Conservation (phyloP, 2,113 vertebrate genomes). For the Myanophis thanlyinensis region DNA sequence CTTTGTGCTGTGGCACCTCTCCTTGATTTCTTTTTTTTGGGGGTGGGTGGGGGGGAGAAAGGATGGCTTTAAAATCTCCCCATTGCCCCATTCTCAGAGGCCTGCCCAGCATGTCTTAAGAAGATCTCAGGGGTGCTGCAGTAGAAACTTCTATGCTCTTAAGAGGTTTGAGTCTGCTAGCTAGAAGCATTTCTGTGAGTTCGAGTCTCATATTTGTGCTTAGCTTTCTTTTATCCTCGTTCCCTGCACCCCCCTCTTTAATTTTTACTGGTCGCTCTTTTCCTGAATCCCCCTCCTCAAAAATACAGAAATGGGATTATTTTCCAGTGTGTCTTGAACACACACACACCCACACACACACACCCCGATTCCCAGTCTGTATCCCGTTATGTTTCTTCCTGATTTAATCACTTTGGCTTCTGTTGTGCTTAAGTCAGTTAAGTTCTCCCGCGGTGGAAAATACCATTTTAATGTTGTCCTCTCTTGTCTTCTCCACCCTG, state of each 20-base stretch:
- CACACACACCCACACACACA: too few species aligned
- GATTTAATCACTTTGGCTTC: neutral
- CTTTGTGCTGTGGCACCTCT: fast-evolving
- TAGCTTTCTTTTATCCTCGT: neutral
- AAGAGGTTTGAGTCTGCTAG: neutral
- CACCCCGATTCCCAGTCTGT: fast-evolving
- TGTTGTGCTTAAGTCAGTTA: neutral
- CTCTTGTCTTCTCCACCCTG: neutral
- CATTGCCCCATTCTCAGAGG: neutral
- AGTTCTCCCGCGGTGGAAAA: neutral
- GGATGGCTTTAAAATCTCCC: neutral
- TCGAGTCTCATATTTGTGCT: neutral
- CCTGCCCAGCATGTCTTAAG: conserved; percentile 6
- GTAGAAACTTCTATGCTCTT: neutral
- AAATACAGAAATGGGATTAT: neutral
- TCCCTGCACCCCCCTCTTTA: neutral
- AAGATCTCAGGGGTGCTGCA: neutral
- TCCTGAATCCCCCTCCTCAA: neutral
- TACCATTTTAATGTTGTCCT: neutral
- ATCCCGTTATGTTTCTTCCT: neutral
- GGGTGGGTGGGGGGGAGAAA: neutral
- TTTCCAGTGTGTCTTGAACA: neutral
- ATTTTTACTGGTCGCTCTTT: neutral
- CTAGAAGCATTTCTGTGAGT: neutral
- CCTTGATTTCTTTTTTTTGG: neutral